Percentiles rank a stretch among this genome's conserved stretches.
Evolutionary conservation across 2,888 invertebrate genomes (phyloP).

Genomic region (Troilus luridus): DNA sequence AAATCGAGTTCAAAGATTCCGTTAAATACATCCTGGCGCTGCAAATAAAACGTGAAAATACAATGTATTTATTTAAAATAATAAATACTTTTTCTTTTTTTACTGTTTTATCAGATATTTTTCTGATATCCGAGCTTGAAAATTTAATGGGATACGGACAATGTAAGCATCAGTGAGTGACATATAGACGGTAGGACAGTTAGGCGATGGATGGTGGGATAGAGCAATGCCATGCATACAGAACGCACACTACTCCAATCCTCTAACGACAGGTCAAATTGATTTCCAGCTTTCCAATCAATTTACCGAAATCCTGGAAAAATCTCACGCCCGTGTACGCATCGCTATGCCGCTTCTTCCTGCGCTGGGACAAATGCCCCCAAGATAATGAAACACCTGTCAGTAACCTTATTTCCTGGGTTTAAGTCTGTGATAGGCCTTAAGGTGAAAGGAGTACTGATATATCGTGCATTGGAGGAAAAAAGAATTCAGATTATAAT

Average conservation of each 20-base stretch:
- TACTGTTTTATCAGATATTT: background rate
- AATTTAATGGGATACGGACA: background rate
- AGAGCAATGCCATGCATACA: slow-evolving; percentile 15
- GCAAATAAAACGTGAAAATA: background rate
- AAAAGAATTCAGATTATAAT: no score
- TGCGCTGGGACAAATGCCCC: background rate
- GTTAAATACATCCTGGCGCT: no score
- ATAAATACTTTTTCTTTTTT: background rate
- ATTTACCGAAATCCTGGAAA: slow-evolving; percentile 26
- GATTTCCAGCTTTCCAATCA: slow-evolving; percentile 31
- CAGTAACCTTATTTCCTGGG: background rate
- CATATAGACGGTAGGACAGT: background rate
- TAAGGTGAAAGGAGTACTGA: background rate
- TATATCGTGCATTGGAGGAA: no score
- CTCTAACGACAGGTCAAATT: slow-evolving; percentile 45
- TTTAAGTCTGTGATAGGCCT: background rate
- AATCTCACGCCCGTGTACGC: slow-evolving; percentile 15
- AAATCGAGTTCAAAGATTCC: no score
- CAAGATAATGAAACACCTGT: background rate
- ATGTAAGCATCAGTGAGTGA: background rate
- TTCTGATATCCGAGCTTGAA: background rate
- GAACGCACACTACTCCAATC: background rate
- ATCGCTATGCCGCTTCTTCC: background rate
- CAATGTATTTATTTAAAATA: background rate
- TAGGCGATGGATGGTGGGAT: background rate